Conservation (phyloP, 92 coral and sea anemone species). For the Nematostella vectensis region DNA sequence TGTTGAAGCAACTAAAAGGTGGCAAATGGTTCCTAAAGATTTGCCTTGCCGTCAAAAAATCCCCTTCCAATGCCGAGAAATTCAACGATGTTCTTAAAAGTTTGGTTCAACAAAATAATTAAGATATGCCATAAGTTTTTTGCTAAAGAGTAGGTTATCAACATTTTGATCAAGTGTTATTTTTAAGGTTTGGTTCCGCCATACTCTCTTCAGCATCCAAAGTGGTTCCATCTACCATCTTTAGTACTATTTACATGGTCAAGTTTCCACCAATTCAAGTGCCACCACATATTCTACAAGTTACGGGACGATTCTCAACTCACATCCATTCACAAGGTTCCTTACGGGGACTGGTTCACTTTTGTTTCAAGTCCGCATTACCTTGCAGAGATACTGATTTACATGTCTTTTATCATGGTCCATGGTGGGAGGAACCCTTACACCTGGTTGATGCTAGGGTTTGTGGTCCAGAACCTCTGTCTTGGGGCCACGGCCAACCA, state of each 20-base stretch:
- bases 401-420: conserved; percentile 59
- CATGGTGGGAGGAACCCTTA: conserved; percentile 51
- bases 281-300: conserved; percentile 77
- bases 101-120: too few relatives aligned
- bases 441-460: conserved; percentile 55
- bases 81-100: too few relatives aligned
- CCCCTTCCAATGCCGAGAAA: too few relatives aligned
- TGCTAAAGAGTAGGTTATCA: too few relatives aligned
- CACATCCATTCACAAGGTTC: conserved; percentile 55
- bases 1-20: too few relatives aligned
- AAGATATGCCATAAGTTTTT: too few relatives aligned
- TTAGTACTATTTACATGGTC: conserved; percentile 67
- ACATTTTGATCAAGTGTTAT: too few relatives aligned
- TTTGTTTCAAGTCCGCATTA: conserved; percentile 90
- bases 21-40: too few relatives aligned
- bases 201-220: conserved; percentile 11
- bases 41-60: too few relatives aligned
- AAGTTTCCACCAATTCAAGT: conserved; percentile 74
- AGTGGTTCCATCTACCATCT: conserved; percentile 52
- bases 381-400: conserved; percentile 84
- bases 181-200: too few relatives aligned
- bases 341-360: conserved; percentile 90
- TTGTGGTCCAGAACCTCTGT: conserved; percentile 61
- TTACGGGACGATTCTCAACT: conserved; percentile 30
- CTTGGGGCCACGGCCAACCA: conserved; percentile 80